These are phyloP conservation scores for Molothrus ater DNA, from an alignment of 2,797 vertebrate genomes.

Conservation along the genomic window DNA sequence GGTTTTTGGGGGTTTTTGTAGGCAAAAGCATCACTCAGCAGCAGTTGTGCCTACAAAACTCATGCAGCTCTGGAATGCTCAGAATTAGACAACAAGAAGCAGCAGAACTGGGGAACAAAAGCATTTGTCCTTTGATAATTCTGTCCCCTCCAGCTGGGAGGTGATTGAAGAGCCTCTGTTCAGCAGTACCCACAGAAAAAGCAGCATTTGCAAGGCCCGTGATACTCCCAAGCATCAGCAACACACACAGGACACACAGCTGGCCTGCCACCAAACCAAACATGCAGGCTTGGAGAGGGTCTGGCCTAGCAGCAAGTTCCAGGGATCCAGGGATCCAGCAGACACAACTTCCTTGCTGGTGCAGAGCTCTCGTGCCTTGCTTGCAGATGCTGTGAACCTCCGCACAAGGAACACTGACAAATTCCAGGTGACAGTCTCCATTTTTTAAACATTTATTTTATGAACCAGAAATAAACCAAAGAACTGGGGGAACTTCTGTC, in stretches of 20 bases:
- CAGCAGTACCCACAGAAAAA: neutral
- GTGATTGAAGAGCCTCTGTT: neutral
- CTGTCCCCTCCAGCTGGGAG: neutral
- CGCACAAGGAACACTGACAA: neutral
- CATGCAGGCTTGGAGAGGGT: neutral
- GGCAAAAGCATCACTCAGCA: neutral
- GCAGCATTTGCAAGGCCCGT: neutral
- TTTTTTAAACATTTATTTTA: accelerated
- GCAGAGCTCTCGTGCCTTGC: accelerated
- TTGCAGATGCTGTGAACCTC: neutral
- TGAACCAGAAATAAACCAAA: neutral
- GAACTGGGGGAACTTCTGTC: neutral
- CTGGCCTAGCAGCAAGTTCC: neutral
- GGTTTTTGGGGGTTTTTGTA: neutral
- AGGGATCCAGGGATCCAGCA: neutral
- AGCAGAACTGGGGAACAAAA: neutral
- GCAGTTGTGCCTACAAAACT: neutral
- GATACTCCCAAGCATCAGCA: neutral
- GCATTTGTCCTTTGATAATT: neutral
- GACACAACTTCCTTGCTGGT: neutral
- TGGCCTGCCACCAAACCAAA: neutral
- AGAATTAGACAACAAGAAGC: neutral
- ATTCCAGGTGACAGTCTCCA: neutral
- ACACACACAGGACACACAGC: neutral
- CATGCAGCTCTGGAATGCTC: neutral